Evolutionary conservation across 2,888 invertebrate genomes (phyloP).

Genomic region (Dendrolimus pini): DNA sequence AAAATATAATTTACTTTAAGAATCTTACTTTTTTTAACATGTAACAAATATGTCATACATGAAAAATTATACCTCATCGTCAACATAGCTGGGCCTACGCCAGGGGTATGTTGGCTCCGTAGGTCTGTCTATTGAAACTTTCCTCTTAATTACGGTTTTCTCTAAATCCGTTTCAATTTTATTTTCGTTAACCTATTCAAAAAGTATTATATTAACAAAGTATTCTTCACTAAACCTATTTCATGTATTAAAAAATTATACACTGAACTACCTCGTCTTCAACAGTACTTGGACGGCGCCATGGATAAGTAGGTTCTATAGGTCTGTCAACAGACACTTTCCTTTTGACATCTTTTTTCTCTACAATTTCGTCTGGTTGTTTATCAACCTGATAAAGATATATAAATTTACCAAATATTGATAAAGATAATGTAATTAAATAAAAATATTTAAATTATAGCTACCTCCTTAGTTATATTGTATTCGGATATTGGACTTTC

Average conservation of each 20-base stretch:
- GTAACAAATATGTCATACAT: too few species aligned
- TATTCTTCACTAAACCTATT: too few species aligned
- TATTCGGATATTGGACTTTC: not conserved
- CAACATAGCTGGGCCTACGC: slow-evolving; percentile 29
- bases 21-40: not conserved
- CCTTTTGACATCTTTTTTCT: slow-evolving; percentile 25
- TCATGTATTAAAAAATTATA: too few species aligned
- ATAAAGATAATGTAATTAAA: too few species aligned
- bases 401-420: too few species aligned
- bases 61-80: slow-evolving; percentile 2
- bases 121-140: slow-evolving; percentile 24
- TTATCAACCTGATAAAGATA: slow-evolving; percentile 10
- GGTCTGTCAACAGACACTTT: slow-evolving; percentile 26
- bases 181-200: slow-evolving; percentile 19
- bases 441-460: too few species aligned
- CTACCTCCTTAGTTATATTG: not conserved
- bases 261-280: slow-evolving; percentile 21
- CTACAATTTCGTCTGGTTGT: slow-evolving; percentile 16
- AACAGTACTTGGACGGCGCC: slow-evolving; percentile 25
- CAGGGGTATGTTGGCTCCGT: slow-evolving; percentile 27
- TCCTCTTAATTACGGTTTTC: slow-evolving; percentile 30
- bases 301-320: slow-evolving; percentile 19
- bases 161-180: slow-evolving; percentile 23
- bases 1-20: too few species aligned
- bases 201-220: too few species aligned